Evolutionary conservation across 2,797 vertebrate species (phyloP).

Genomic region (Anguilla megastoma): DNA sequence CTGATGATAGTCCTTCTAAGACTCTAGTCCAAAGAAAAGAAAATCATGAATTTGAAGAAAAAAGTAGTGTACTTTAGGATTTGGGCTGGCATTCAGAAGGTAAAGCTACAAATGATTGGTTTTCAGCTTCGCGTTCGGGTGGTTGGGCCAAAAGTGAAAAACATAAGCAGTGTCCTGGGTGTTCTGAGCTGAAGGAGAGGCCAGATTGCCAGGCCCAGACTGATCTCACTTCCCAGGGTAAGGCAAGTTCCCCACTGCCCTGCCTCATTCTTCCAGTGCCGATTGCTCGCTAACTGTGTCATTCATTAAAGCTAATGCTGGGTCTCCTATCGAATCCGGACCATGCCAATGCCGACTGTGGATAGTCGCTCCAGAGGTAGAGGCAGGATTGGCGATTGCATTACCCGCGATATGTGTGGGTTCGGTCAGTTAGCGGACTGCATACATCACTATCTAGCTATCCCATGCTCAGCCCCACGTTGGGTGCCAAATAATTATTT

Average conservation of each 20-base stretch:
- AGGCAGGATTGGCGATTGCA: too few species aligned
- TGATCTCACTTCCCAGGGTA: background rate
- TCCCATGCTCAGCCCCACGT: too few species aligned
- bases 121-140: background rate
- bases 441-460: too few species aligned
- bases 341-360: too few species aligned
- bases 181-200: background rate
- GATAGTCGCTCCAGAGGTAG: too few species aligned
- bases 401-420: too few species aligned
- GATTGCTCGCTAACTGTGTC: conserved; percentile 11
- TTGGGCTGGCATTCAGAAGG: background rate
- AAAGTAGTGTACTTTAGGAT: background rate
- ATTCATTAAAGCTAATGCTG: too few species aligned
- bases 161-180: background rate
- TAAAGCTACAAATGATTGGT: background rate
- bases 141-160: background rate
- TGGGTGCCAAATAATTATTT: too few species aligned
- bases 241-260: background rate
- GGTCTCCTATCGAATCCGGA: background rate
- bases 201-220: conserved; percentile 35
- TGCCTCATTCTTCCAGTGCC: background rate
- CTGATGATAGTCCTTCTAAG: background rate
- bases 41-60: background rate
- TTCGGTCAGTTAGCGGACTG: too few species aligned
- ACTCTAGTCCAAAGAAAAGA: background rate